Evolutionary conservation across 2,888 invertebrate species (phyloP), one percentile per base, ranked within the genome.

Genomic region (Drosophila prolongata): DNA sequence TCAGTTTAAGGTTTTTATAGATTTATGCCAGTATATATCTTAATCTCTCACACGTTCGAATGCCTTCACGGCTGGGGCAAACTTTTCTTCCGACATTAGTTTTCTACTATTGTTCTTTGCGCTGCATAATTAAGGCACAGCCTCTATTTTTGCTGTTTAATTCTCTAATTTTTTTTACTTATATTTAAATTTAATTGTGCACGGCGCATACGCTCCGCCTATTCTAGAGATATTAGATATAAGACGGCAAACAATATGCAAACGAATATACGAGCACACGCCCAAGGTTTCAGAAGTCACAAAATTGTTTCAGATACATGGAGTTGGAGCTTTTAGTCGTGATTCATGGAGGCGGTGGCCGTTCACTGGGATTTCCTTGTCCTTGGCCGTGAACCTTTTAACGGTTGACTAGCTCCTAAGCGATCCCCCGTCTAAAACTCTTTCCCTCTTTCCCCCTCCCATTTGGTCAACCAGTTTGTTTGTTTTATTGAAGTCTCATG

Each of bases 361-460:
- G 72, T 84, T 84, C 84, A 84, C 88, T 85, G 90, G 85, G 86
- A 85, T 87, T 87, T 89, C 83, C 90, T 79, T 90, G 89, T 90
- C 87, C 87, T 90, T 87, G 87, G 76, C 89, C 87, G 78, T 87
- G 90, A 87, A 89, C 89, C 88, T 87, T 64, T 85, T 78, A 79
- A 78, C 75, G 76, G 77, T 75, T 85, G 87, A 80, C 74, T 87
- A 81, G 64, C 42, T 71, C 69, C 70, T 74, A 66, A 68, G 47
- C 52, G 65, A 61, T 64, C 57, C 61, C 55, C 66, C 49, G 37
- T 70, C 57, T n/a, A 37, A 24, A 56, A 46, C 66, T 43, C 43
- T 13, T 19, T 35, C 16, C 47, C 46, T 14, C 46, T 14, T 19
- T 4, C 19, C 46, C 46, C 47, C 47, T 10, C 47, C 9, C 43